phyloP scores from a whole-genome alignment of 2,797 vertebrate species.

The Chaetodon trifasciatus region DNA sequence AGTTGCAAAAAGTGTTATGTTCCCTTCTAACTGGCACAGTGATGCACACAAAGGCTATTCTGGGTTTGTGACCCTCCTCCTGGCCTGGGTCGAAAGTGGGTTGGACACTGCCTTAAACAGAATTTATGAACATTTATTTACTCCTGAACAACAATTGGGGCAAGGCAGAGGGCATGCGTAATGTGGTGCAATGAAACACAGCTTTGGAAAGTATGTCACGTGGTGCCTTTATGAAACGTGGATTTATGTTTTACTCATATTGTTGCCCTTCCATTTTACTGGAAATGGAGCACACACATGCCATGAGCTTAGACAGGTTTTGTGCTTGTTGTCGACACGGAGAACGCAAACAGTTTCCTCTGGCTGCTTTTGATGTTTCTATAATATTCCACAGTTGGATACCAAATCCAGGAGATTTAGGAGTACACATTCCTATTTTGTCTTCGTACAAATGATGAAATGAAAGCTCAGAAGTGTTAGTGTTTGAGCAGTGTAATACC shows the following conservation, averaged over 20 bases:
- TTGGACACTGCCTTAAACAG: background rate
- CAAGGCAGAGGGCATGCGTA: background rate
- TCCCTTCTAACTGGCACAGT: background rate
- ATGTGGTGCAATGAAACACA: background rate
- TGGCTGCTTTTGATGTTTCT: background rate
- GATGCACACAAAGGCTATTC: background rate
- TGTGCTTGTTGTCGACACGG: background rate
- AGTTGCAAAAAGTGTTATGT: background rate
- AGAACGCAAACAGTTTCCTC: background rate
- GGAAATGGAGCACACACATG: background rate
- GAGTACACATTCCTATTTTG: background rate
- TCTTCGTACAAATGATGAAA: background rate
- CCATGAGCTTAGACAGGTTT: background rate
- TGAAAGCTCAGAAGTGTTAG: background rate
- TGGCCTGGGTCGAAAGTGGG: background rate
- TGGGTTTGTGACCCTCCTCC: background rate
- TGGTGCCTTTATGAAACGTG: background rate
- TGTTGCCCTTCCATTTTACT: background rate
- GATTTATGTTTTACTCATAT: background rate
- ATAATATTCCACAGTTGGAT: background rate
- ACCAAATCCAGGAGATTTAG: slow-evolving; percentile 1
- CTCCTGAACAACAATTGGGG: no score
- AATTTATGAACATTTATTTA: background rate
- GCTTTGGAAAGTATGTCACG: background rate
- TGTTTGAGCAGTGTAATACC: background rate